Percentiles rank a stretch among this genome's conserved stretches.
Evolutionary conservation across 2,113 vertebrate species (phyloP).

Genomic region (Hypocryptadius cinnamomeus): DNA sequence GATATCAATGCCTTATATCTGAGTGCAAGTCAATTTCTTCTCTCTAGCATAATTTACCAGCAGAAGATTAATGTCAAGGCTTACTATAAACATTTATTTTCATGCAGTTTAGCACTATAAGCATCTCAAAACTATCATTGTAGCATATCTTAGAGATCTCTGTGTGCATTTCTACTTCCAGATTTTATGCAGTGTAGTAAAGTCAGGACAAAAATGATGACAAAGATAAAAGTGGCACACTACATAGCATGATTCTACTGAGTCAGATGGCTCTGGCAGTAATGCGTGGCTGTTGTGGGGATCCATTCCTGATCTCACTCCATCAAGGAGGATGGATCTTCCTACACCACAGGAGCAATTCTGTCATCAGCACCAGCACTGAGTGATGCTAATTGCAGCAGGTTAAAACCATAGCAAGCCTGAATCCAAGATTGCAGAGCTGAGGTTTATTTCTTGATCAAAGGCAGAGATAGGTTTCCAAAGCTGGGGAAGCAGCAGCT

Average conservation of each 20-base stretch:
- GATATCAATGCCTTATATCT: background rate
- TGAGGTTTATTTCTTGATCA: background rate
- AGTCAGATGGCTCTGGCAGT: background rate
- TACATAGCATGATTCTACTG: background rate
- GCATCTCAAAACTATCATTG: background rate
- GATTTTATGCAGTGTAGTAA: background rate
- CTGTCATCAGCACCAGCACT: background rate
- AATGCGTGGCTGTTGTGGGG: fast-evolving
- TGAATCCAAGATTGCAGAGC: background rate
- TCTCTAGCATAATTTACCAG: background rate
- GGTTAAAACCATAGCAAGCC: background rate
- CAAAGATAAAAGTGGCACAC: background rate
- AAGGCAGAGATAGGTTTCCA: background rate
- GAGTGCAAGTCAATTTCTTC: background rate
- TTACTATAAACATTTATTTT: background rate
- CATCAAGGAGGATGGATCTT: background rate
- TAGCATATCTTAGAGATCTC: background rate
- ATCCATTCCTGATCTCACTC: background rate
- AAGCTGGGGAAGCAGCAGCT: background rate
- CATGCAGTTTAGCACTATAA: background rate
- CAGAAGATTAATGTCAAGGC: background rate
- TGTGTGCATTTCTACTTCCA: background rate
- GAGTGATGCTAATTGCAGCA: background rate
- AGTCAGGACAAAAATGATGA: background rate
- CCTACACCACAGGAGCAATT: background rate